Conservation (phyloP, 2,888 invertebrate species). For the Agonum fuliginosum region DNA sequence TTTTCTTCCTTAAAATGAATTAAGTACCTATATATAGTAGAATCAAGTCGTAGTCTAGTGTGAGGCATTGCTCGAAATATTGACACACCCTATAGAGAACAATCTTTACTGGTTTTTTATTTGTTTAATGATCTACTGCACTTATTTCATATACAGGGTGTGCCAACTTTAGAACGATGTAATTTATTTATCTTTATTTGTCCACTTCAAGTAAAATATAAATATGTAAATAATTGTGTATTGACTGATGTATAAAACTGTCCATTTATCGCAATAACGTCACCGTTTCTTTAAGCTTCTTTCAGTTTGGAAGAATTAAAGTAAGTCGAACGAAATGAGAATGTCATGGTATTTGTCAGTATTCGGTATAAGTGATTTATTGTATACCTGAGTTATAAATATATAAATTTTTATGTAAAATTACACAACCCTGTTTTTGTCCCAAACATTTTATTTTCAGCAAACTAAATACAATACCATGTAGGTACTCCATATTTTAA, state of each 20-base stretch:
- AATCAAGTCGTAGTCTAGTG: slow-evolving; percentile 42
- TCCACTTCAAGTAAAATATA: too few relatives aligned
- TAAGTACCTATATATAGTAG: slow-evolving; percentile 52
- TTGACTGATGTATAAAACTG: slow-evolving; percentile 56
- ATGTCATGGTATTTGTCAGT: slow-evolving; percentile 45
- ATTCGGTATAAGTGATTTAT: slow-evolving; percentile 47
- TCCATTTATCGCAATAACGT: slow-evolving; percentile 56
- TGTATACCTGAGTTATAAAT: slow-evolving; percentile 58
- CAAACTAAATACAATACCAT: too few relatives aligned
- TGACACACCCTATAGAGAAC: too few relatives aligned
- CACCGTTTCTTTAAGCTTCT: slow-evolving; percentile 30
- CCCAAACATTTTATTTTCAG: too few relatives aligned
- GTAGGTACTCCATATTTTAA: too few relatives aligned
- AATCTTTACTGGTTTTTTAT: too few relatives aligned
- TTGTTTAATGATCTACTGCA: too few relatives aligned
- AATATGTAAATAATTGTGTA: slow-evolving; percentile 48
- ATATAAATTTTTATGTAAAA: slow-evolving; percentile 58
- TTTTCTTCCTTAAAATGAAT: slow-evolving; percentile 50
- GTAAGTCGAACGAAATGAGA: background rate
- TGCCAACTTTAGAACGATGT: background rate
- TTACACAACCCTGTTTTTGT: too few relatives aligned
- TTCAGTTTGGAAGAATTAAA: background rate
- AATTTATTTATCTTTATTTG: too few relatives aligned
- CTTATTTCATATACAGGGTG: too few relatives aligned
- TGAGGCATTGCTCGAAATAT: slow-evolving; percentile 25